These are phyloP conservation scores for Micrastur ruficollis DNA, from an alignment of 2,797 vertebrate genomes.

Conservation along the genomic window DNA sequence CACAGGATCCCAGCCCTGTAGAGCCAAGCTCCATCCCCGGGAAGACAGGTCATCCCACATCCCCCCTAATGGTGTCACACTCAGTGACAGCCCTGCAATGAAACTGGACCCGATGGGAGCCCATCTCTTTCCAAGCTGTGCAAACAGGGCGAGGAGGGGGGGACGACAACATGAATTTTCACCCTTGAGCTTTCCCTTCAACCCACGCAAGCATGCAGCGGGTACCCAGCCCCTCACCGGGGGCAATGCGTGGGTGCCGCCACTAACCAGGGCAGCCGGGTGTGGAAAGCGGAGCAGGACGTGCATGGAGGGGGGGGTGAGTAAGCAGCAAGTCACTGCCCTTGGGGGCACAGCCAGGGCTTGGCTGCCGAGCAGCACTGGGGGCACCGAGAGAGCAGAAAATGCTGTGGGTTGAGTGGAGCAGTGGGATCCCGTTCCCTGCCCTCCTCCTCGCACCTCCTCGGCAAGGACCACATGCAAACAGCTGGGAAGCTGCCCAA, in stretches of 20 bases:
- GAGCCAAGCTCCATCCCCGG: neutral
- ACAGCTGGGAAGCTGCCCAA: neutral
- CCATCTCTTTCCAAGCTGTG: neutral
- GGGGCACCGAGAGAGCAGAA: neutral
- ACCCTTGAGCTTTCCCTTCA: neutral
- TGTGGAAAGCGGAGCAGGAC: neutral
- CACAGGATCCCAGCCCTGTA: neutral
- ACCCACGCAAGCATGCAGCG: fast-evolving
- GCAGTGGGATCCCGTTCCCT: neutral
- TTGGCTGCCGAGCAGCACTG: fast-evolving
- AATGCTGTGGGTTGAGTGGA: neutral
- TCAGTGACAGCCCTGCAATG: neutral
- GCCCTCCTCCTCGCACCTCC: neutral
- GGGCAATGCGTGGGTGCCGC: neutral
- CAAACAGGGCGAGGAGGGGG: neutral
- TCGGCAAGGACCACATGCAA: neutral
- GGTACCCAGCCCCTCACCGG: neutral
- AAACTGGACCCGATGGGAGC: fast-evolving
- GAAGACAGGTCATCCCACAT: neutral
- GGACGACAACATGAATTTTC: neutral
- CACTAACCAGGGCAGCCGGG: neutral
- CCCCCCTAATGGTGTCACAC: neutral
- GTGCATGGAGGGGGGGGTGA: neutral
- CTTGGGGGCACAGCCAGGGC: neutral
- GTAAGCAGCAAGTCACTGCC: constrained; percentile 30